phyloP scores from a whole-genome alignment of 2,888 invertebrate genomes.

The Platycheirus rosarum region DNA sequence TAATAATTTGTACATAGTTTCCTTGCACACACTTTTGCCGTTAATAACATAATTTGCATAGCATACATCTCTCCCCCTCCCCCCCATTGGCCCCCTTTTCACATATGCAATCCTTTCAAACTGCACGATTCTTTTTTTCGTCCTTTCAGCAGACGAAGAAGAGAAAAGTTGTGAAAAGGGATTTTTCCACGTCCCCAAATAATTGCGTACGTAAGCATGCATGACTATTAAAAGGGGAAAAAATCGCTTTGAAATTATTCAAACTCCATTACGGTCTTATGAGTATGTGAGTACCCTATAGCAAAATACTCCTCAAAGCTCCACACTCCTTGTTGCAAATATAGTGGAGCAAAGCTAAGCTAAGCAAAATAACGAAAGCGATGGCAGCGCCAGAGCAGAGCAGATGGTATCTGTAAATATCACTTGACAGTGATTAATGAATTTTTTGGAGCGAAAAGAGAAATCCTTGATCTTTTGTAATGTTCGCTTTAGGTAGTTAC shows the following conservation, averaged over 20 bases:
- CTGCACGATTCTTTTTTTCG: constrained; percentile 8
- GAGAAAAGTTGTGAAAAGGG: constrained; percentile 44
- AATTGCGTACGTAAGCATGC: constrained; percentile 72
- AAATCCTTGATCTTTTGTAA: constrained; percentile 74
- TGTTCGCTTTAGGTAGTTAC: constrained; percentile 48
- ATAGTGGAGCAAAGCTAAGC: constrained; percentile 33
- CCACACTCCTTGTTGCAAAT: constrained; percentile 16
- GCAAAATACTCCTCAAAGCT: constrained; percentile 25
- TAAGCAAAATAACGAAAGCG: constrained; percentile 8
- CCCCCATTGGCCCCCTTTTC: too few relatives aligned
- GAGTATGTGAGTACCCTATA: constrained; percentile 52
- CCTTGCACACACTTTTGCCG: constrained; percentile 18
- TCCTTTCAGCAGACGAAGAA: not conserved
- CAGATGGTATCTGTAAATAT: constrained; percentile 74
- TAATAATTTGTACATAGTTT: not conserved
- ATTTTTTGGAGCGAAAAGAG: constrained; percentile 72
- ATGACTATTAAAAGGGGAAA: constrained; percentile 64
- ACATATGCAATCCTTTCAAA: constrained; percentile 24
- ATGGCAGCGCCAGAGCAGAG: constrained; percentile 57
- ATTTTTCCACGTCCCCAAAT: constrained; percentile 72
- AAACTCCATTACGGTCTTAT: constrained; percentile 71
- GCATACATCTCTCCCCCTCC: not conserved
- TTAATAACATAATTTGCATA: constrained; percentile 60
- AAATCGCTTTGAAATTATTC: constrained; percentile 70
- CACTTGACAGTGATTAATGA: constrained; percentile 75